Percentiles rank a stretch among this genome's conserved stretches.
Conservation (phyloP, 1,140 invertebrate species). For the Druon quercuslanigerum region DNA sequence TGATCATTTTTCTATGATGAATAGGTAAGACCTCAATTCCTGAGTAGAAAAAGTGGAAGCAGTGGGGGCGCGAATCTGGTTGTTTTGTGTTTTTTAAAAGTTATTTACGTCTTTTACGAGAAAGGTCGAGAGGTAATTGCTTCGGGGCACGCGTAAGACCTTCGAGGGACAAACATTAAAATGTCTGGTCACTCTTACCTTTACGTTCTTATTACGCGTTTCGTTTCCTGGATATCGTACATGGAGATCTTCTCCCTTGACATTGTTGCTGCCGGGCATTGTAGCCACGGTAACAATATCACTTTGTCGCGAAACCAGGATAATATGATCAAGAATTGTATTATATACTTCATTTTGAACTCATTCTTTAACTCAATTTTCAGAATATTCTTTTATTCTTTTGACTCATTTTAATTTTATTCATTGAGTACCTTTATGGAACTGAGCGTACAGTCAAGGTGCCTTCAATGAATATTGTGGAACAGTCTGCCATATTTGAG, state of each 20-base stretch:
- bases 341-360: too few species aligned
- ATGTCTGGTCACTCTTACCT: background rate
- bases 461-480: too few species aligned
- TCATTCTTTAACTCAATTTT: too few species aligned
- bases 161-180: conserved; percentile 18
- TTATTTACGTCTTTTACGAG: background rate
- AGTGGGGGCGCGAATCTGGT: background rate
- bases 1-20: conserved; percentile 27
- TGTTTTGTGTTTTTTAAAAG: background rate
- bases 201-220: conserved; percentile 52
- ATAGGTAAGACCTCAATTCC: conserved; percentile 25
- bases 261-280: conserved; percentile 4
- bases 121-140: background rate
- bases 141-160: background rate
- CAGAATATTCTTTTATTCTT: too few species aligned
- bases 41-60: conserved; percentile 7
- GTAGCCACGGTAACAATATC: background rate
- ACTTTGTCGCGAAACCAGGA: background rate
- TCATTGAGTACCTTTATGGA: too few species aligned
- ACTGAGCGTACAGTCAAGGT: too few species aligned
- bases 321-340: too few species aligned
- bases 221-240: conserved; percentile 61
- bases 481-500: too few species aligned
- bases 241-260: conserved; percentile 50
- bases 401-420: too few species aligned